Evolutionary conservation across 1,140 invertebrate genomes (phyloP).

Genomic region (Brachionus angularis): DNA sequence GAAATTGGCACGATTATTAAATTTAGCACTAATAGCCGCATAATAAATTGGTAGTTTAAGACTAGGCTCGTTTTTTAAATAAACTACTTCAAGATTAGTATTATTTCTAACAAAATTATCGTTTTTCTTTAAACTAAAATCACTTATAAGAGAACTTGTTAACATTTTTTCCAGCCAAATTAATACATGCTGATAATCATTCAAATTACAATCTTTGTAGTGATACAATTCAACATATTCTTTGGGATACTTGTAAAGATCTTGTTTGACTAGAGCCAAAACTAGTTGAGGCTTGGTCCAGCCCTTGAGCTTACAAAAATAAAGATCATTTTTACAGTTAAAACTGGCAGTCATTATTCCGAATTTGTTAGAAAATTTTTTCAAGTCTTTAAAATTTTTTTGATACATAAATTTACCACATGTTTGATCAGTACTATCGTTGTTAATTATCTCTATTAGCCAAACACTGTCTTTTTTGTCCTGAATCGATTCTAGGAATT

Average conservation of each 20-base stretch:
- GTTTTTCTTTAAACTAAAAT: neutral
- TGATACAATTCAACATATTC: conserved; percentile 25
- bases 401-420: conserved; percentile 7
- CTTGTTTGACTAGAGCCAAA: conserved; percentile 13
- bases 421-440: neutral
- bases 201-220: conserved; percentile 5
- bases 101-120: neutral
- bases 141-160: neutral
- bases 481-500: conserved; percentile 38
- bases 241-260: neutral
- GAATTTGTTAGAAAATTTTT: neutral
- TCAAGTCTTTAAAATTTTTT: neutral
- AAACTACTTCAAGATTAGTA: conserved; percentile 2
- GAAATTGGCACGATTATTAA: conserved; percentile 20
- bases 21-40: conserved; percentile 30
- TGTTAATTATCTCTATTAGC: conserved; percentile 19
- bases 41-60: conserved; percentile 18
- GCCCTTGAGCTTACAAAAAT: conserved; percentile 17
- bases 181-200: conserved; percentile 22
- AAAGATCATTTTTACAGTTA: conserved; percentile 28
- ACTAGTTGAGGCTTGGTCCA: conserved; percentile 28
- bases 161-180: conserved; percentile 23
- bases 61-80: neutral
- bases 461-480: conserved; percentile 19
- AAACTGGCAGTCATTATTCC: conserved; percentile 34